Evolutionary conservation across 2,888 invertebrate genomes (phyloP).

Genomic region (Rhagium mordax): DNA sequence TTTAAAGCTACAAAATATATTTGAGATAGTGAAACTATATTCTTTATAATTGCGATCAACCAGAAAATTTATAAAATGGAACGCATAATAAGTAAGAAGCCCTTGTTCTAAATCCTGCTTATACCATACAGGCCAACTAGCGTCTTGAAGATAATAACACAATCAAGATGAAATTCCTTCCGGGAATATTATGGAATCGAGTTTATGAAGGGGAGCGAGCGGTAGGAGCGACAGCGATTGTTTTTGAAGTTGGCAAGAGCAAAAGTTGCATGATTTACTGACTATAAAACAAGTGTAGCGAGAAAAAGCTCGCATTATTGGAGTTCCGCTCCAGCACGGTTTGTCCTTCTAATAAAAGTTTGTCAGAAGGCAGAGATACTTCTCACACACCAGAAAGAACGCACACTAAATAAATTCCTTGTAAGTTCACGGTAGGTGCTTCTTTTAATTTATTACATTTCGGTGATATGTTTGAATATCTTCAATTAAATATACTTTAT

Average conservation of each 20-base stretch:
- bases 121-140: not conserved
- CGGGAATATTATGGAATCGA: constrained; percentile 9
- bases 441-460: constrained; percentile 9
- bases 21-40: not conserved
- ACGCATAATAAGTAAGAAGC: not conserved
- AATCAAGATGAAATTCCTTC: constrained; percentile 20
- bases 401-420: constrained; percentile 25
- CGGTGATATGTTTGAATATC: constrained; percentile 17
- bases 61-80: constrained; percentile 1
- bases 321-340: constrained; percentile 18
- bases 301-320: constrained; percentile 31
- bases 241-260: constrained; percentile 16
- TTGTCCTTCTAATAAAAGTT: constrained; percentile 31
- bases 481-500: constrained; percentile 17
- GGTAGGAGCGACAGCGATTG: constrained; percentile 20
- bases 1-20: no score
- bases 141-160: constrained; percentile 14
- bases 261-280: constrained; percentile 32
- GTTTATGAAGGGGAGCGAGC: constrained; percentile 8
- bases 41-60: not conserved
- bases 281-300: constrained; percentile 36
- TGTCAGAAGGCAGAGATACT: constrained; percentile 31
- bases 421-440: constrained; percentile 13
- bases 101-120: constrained; percentile 2
- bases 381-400: constrained; percentile 10